Conservation (phyloP, 2,888 invertebrate genomes). For the Nomada hirtipes region DNA sequence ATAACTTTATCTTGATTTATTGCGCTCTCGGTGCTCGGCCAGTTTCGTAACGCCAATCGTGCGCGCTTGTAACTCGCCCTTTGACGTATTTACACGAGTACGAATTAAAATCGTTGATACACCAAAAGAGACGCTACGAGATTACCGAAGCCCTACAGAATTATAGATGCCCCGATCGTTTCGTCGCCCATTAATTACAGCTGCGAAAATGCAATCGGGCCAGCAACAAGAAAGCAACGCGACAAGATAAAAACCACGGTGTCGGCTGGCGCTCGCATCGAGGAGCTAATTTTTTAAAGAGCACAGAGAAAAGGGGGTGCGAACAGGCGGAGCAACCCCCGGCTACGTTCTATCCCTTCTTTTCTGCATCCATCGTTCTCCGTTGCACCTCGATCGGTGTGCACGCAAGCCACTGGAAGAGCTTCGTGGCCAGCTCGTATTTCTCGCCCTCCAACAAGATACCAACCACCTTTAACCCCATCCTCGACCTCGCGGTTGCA, state of each 20-base stretch:
- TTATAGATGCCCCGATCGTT: slow-evolving; percentile 46
- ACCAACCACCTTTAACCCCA: slow-evolving; percentile 75
- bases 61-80: slow-evolving; percentile 37
- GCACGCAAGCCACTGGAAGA: slow-evolving; percentile 72
- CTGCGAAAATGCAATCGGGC: slow-evolving; percentile 36
- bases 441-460: slow-evolving; percentile 77
- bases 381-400: slow-evolving; percentile 62
- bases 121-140: neutral
- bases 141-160: neutral
- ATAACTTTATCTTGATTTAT: slow-evolving; percentile 80
- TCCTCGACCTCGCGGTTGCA: slow-evolving; percentile 56
- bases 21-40: slow-evolving; percentile 51
- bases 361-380: slow-evolving; percentile 24
- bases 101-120: slow-evolving; percentile 32
- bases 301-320: slow-evolving; percentile 70
- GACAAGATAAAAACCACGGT: slow-evolving; percentile 56
- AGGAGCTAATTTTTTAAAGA: slow-evolving; percentile 75
- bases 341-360: slow-evolving; percentile 12
- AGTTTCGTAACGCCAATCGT: slow-evolving; percentile 63
- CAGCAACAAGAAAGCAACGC: slow-evolving; percentile 31
- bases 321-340: slow-evolving; percentile 69
- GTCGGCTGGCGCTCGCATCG: slow-evolving; percentile 44
- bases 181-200: slow-evolving; percentile 46
- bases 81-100: slow-evolving; percentile 48
- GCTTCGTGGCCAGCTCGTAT: slow-evolving; percentile 72